These are phyloP conservation scores for Aselliscus stoliczkanus DNA, from an alignment of 2,797 vertebrate genomes.

Conservation along the genomic window DNA sequence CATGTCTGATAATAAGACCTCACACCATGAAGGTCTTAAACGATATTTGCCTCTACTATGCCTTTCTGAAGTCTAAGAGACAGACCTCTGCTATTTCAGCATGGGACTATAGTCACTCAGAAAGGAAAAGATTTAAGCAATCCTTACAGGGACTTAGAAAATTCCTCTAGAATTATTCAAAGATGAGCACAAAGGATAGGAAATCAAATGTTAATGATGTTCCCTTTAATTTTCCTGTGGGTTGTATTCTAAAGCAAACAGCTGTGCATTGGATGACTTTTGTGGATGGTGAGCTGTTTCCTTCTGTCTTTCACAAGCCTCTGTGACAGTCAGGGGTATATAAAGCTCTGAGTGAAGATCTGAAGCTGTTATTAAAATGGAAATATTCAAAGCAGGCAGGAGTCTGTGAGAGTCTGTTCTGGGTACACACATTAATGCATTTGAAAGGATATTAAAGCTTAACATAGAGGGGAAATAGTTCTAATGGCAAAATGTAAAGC, in stretches of 20 bases:
- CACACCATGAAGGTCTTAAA: not conserved
- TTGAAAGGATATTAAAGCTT: slow-evolving; percentile 86
- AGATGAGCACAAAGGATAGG: slow-evolving; percentile 6
- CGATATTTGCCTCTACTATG: not conserved
- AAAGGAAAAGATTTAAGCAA: slow-evolving; percentile 33
- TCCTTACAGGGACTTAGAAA: not conserved
- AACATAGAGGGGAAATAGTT: slow-evolving; percentile 76
- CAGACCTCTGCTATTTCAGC: slow-evolving; percentile 4
- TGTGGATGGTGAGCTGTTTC: slow-evolving; percentile 67
- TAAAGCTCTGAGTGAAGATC: slow-evolving; percentile 75
- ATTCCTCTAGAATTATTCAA: not conserved
- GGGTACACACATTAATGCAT: slow-evolving; percentile 83
- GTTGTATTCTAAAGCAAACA: slow-evolving; percentile 65
- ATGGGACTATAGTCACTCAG: not conserved
- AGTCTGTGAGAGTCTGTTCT: slow-evolving; percentile 81
- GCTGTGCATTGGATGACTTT: slow-evolving; percentile 63
- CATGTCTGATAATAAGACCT: not conserved
- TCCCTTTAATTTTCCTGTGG: slow-evolving; percentile 55
- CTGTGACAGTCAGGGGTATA: slow-evolving; percentile 73
- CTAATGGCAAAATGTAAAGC: slow-evolving; percentile 83
- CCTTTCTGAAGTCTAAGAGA: slow-evolving; percentile 4
- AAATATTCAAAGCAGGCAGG: slow-evolving; percentile 83
- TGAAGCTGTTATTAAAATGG: slow-evolving; percentile 82
- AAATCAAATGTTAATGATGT: slow-evolving; percentile 48
- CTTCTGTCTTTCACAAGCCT: slow-evolving; percentile 75